Evolutionary conservation across 2,113 vertebrate species (phyloP), one percentile per base, ranked within the genome.

Genomic region (Sebastes fasciatus): DNA sequence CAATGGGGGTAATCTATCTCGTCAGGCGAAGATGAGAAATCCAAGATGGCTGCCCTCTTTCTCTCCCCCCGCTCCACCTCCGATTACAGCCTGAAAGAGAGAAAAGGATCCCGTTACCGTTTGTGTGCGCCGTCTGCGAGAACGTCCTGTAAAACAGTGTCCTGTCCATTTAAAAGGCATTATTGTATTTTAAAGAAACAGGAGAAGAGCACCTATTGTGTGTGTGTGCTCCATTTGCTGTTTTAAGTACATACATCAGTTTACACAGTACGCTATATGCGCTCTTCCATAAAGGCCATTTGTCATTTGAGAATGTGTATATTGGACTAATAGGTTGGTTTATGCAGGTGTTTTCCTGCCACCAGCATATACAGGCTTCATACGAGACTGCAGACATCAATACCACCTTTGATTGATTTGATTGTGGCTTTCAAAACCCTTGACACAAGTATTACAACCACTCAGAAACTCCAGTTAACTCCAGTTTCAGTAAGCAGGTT

Each of bases 1-100:
- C 79, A 84, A 79, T 63, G 21, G 12, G 79, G 55, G 88, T 92
- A 93, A 94, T 77, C 67, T 77, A 90, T 93, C 89, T 64, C 12
- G 81, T 71, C 60, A 75, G 67, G 80, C 40, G 46, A 89, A 91
- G 87, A 94, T 83, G 80, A 94, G 94, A 92, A 81, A 86, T 87
- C 71, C 82, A 94, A 92, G 88, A 92, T 93, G 91, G 72, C 88
- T 78, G 66, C 74, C 80, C 69, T 91, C 68, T 82, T 79, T 68
- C 64, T 83, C 65, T 82, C 62, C 57, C 61, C 17, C 72, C 11
- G 14, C 26, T 77, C 54, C 73, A 86, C 82, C 86, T 92, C 88
- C 69, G 17, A 79, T 92, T 94, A 93, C 90, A 79, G 70, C 55
- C 70, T 86, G 76, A 91, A 89, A 82, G 76, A 90, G 84, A 77